These are phyloP conservation scores for Vanacampus margaritifer DNA, from an alignment of 2,113 vertebrate species.

Conservation along the genomic window DNA sequence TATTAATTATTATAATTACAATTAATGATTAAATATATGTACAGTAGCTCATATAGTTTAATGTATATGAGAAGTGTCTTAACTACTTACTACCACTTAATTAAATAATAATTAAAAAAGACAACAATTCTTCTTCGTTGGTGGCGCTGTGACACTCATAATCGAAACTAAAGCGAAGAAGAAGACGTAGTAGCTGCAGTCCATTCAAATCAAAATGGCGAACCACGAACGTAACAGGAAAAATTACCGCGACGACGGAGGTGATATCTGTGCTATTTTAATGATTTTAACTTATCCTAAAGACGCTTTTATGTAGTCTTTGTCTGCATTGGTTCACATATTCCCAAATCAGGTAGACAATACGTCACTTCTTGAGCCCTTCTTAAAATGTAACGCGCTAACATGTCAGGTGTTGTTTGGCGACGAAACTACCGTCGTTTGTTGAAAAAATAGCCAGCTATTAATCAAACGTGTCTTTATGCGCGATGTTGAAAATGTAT, in stretches of 20 bases:
- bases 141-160: background rate
- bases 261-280: conserved; percentile 68
- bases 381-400: background rate
- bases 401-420: conserved; percentile 25
- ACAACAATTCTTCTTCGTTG: background rate
- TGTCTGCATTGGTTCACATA: background rate
- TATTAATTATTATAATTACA: no score
- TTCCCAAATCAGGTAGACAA: no score
- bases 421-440: background rate
- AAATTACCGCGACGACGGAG: conserved; percentile 57
- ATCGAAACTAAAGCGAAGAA: background rate
- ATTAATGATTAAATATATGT: no score
- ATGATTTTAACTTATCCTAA: background rate
- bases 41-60: no score
- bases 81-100: no score
- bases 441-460: background rate
- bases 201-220: conserved; percentile 55
- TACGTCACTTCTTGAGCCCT: background rate
- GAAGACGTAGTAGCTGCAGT: background rate
- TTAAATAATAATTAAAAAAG: no score
- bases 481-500: background rate
- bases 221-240: conserved; percentile 47
- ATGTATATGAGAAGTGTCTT: no score
- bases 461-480: background rate
- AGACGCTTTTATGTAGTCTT: background rate